These are phyloP conservation scores for Litocranius walleri DNA, from an alignment of 2,113 vertebrate genomes.

Conservation along the genomic window DNA sequence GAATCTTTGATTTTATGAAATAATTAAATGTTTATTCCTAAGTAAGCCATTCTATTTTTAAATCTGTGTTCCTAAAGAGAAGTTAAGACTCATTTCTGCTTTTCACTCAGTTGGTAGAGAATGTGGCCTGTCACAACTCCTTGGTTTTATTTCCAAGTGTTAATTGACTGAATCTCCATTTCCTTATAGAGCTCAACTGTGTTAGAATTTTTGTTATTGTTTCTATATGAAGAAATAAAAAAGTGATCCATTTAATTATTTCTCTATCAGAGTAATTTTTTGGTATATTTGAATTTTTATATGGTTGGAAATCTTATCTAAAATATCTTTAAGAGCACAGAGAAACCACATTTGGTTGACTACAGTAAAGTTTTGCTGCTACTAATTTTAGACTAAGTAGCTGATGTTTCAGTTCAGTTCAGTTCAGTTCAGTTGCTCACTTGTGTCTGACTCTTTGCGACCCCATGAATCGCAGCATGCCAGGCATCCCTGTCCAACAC, in stretches of 20 bases:
- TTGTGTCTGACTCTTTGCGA: rapidly evolving
- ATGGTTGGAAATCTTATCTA: background rate
- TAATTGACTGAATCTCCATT: background rate
- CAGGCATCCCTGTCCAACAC: no score
- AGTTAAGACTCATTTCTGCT: background rate
- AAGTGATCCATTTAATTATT: background rate
- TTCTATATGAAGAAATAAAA: background rate
- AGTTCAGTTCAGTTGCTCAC: no score
- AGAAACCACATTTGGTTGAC: background rate
- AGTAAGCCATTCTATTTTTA: background rate
- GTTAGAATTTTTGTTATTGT: background rate
- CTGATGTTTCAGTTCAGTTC: background rate
- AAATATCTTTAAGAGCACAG: background rate
- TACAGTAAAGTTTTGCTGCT: background rate
- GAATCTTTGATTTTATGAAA: background rate
- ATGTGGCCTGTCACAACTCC: background rate
- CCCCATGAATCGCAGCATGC: no score
- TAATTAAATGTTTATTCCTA: background rate
- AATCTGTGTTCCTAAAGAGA: background rate
- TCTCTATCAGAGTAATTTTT: background rate
- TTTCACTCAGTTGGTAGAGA: background rate
- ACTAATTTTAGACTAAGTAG: background rate
- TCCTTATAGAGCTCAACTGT: background rate
- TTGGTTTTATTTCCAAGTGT: background rate
- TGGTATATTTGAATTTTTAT: background rate